Evolutionary conservation across 2,113 vertebrate genomes (phyloP).

Genomic region (Epinephelus fuscoguttatus): DNA sequence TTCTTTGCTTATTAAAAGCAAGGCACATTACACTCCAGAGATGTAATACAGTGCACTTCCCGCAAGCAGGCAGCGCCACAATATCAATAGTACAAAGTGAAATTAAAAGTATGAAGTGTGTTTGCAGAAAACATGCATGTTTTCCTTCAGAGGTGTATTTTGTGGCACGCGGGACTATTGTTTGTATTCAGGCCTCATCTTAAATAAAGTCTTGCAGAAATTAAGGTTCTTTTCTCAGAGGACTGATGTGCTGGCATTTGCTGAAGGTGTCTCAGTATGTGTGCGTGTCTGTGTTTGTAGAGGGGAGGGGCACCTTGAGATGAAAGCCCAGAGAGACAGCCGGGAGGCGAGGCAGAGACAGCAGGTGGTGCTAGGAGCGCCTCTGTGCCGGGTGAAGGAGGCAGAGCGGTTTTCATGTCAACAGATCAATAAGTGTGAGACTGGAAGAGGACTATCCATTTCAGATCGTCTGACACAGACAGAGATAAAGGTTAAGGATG

Average conservation of each 20-base stretch:
- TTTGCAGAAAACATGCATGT: slow-evolving; percentile 15
- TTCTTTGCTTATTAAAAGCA: slow-evolving; percentile 50
- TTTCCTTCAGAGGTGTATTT: slow-evolving; percentile 21
- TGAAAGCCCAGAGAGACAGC: slow-evolving; percentile 56
- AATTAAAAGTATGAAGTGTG: slow-evolving; percentile 33
- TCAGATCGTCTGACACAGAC: slow-evolving; percentile 44
- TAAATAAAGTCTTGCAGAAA: slow-evolving; percentile 22
- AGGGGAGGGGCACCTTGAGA: slow-evolving; percentile 33
- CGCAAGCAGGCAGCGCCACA: not conserved
- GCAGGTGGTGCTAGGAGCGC: slow-evolving; percentile 52
- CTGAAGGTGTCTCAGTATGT: slow-evolving; percentile 19
- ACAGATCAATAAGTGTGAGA: slow-evolving; percentile 68
- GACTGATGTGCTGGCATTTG: slow-evolving; percentile 33
- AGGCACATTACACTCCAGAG: slow-evolving; percentile 30
- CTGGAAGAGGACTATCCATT: slow-evolving; percentile 47
- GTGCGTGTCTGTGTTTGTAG: slow-evolving; percentile 18
- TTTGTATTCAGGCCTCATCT: slow-evolving; percentile 26
- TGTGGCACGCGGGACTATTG: not conserved
- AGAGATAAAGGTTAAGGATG: slow-evolving; percentile 44
- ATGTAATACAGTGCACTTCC: slow-evolving; percentile 29
- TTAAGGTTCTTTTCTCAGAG: slow-evolving; percentile 15
- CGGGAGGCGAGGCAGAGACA: slow-evolving; percentile 35
- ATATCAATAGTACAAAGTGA: slow-evolving; percentile 25
- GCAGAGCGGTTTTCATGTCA: slow-evolving; percentile 49
- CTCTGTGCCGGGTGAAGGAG: slow-evolving; percentile 42